Base-by-base conservation (phyloP, 2,888 invertebrate species). In the Thumatha senex region DNA sequence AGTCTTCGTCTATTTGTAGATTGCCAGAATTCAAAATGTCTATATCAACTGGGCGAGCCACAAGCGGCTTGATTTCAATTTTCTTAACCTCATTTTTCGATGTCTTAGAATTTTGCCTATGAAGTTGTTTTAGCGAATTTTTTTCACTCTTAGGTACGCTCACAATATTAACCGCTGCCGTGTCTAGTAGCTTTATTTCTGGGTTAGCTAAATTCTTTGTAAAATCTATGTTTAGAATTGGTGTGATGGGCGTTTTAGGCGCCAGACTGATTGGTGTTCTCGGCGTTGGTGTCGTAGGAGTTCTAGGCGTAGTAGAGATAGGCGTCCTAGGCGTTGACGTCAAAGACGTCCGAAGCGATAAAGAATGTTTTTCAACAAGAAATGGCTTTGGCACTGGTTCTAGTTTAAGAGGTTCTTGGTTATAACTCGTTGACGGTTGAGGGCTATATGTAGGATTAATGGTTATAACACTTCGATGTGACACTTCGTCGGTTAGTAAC, bases 1-100 rank as follows among this genome's bases (percentile, higher is more conserved):
- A 92, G 80, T 92, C 92, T 73, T 92, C 92, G 48, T 92, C 92
- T 42, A 92, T 88, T 64, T 92, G 87, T 63, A 91, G 69, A 57
- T 89, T 84, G 7, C 87, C 88, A 42, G 88, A 83, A 66, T 86
- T 87, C 50, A 89, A 74, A 68, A 78, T 73, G 56, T 89, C 89
- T 55, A 89, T 76, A 48, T 85, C 80, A 1, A 84, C 67, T 0
- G 80, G 80, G 39, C 67, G 59, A 1, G 72, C 36, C n/a, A 67
- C 54, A 0, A 68, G 40, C 0, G 78, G 73, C 48, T 77, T 79
- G 2, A 70, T 46, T 49, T 83, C 84, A 1, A 76, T 65, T 41
- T 77, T 85, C 55, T 81, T 87, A 2, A 74, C 60, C 43, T 86
- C 87, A 1, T 65, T 47, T 55, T 78, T 84, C 4, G 69, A 52